These are phyloP conservation scores for Stenoptilia bipunctidactyla DNA, from an alignment of 2,888 invertebrate species.

Conservation along the genomic window DNA sequence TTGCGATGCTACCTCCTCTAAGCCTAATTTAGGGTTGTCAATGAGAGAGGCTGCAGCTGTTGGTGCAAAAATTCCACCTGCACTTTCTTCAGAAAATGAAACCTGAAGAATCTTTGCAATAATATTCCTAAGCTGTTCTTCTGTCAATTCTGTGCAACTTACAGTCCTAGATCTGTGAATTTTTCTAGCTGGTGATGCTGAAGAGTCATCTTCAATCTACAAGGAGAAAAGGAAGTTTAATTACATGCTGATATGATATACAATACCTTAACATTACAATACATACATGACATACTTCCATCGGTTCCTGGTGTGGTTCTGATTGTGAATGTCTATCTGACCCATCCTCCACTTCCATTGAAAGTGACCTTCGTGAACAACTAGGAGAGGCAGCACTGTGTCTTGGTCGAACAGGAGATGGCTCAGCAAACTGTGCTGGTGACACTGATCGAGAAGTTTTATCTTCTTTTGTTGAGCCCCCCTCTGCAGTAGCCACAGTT, in stretches of 20 bases:
- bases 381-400: conserved; percentile 53
- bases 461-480: conserved; percentile 45
- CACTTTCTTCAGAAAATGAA: conserved; percentile 76
- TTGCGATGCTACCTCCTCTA: conserved; percentile 72
- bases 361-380: conserved; percentile 55
- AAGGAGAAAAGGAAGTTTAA: conserved; percentile 42
- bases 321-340: conserved; percentile 58
- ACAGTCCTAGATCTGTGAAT: conserved; percentile 54
- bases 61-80: conserved; percentile 71
- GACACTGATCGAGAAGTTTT: conserved; percentile 59
- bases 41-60: conserved; percentile 67
- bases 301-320: conserved; percentile 51
- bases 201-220: conserved; percentile 67
- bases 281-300: conserved; percentile 60
- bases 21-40: conserved; percentile 61
- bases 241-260: conserved; percentile 51
- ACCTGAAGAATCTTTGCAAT: conserved; percentile 80
- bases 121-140: conserved; percentile 74
- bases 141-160: conserved; percentile 72
- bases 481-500: conserved; percentile 43
- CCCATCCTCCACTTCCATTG: conserved; percentile 63
- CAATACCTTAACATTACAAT: no score
- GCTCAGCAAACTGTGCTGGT: conserved; percentile 60
- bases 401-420: conserved; percentile 48
- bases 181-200: conserved; percentile 53